These are phyloP conservation scores for Hipposideros larvatus DNA, from an alignment of 2,797 vertebrate genomes.

Conservation along the genomic window DNA sequence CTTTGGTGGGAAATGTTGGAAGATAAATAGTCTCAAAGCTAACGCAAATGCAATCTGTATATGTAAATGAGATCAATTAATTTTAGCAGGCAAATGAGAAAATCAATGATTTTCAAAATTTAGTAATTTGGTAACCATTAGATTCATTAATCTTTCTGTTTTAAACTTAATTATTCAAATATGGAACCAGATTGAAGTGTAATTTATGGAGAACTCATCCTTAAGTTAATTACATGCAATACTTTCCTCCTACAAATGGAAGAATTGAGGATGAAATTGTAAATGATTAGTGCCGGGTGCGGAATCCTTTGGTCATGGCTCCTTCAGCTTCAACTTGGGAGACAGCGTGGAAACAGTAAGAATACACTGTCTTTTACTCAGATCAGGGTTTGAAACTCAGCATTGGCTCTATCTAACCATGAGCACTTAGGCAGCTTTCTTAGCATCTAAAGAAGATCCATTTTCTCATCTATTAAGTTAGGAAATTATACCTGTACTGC, in stretches of 20 bases:
- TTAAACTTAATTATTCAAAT: conserved; percentile 89
- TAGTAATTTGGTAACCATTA: conserved; percentile 89
- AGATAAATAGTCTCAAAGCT: conserved; percentile 85
- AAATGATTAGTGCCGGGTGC: neutral
- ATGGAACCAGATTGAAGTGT: conserved; percentile 81
- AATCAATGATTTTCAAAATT: conserved; percentile 88
- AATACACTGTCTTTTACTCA: neutral
- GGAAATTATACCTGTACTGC: neutral
- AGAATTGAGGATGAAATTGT: conserved; percentile 37
- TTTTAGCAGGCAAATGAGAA: conserved; percentile 87
- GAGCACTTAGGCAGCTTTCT: neutral
- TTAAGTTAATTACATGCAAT: conserved; percentile 86
- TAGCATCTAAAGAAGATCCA: neutral
- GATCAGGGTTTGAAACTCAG: neutral
- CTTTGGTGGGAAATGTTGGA: conserved; percentile 84
- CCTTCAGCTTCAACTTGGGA: neutral
- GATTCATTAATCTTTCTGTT: conserved; percentile 88
- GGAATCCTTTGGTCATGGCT: conserved; percentile 4
- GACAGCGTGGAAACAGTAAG: neutral
- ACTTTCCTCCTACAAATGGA: conserved; percentile 73
- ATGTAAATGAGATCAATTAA: conserved; percentile 88
- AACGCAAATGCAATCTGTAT: conserved; percentile 85
- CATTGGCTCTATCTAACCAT: neutral
- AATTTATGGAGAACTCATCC: conserved; percentile 82
- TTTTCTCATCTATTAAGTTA: neutral